Conservation (phyloP, 2,888 invertebrate genomes). For the Baccha elongata region DNA sequence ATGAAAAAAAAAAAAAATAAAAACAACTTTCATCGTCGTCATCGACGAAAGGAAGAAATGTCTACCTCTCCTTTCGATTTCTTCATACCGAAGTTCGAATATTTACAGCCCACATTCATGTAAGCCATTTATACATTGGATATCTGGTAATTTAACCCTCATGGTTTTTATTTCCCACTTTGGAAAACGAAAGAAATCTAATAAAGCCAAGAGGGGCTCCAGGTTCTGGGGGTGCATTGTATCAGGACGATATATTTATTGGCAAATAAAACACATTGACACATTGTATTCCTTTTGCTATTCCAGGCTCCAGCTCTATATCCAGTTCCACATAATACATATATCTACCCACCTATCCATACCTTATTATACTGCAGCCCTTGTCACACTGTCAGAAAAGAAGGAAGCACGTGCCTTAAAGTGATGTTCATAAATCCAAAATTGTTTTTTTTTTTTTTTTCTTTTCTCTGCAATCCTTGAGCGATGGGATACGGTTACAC, state of each 20-base stretch:
- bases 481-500: conserved; percentile 56
- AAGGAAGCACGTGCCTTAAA: conserved; percentile 71
- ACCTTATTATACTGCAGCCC: conserved; percentile 26
- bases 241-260: conserved; percentile 69
- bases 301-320: conserved; percentile 3
- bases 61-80: not conserved
- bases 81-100: conserved; percentile 16
- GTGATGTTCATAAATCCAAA: conserved; percentile 73
- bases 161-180: conserved; percentile 70
- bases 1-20: not conserved
- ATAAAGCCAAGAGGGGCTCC: conserved; percentile 46
- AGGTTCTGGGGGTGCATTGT: conserved; percentile 35
- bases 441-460: conserved; percentile 44
- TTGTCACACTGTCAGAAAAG: conserved; percentile 56
- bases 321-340: not conserved
- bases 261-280: conserved; percentile 73
- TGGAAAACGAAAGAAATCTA: conserved; percentile 55
- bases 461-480: conserved; percentile 38
- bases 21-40: not conserved
- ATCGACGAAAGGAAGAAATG: not conserved
- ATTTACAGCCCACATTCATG: conserved; percentile 62
- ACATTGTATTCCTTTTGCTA: conserved; percentile 62
- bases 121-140: conserved; percentile 68
- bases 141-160: conserved; percentile 73
- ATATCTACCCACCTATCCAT: conserved; percentile 41